Base-by-base conservation (phyloP, 2,797 vertebrate species). In the Anomalospiza imberbis region DNA sequence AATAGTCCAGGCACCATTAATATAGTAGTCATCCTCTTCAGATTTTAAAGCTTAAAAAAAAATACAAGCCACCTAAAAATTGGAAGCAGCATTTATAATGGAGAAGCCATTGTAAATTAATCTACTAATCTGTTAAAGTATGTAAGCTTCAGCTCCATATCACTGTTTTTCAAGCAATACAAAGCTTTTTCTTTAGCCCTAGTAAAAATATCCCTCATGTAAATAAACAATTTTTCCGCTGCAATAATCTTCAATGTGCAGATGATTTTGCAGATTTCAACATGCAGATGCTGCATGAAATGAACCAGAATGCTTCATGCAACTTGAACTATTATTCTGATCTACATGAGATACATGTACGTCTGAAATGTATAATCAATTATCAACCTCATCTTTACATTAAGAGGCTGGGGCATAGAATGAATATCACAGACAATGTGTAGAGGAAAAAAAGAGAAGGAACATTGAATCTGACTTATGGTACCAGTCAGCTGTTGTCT, bases 1-100 rank as follows among this genome's bases (percentile, higher is more conserved):
- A 92, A 99, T 99, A 97, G 99, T 99, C 99, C 99, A 99, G 40
- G 99, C 99, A 84, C 99, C 99, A 80, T 99, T 99, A 97, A 99
- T 99, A 97, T 99, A 99, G 97, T 99, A 99, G 97, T 99, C 98
- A 92, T 99, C 99, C 17, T 96, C 98, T 96, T 99, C 99, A 31
- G 99, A 99, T 97, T 99, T 99, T 97, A 99, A 96, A 96, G 99
- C 99, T 99, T 96, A 88, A 97, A 97, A 97, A 96, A 90, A 96
- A 96, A 91, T 93, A 97, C 84, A 96, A 95, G 92, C 83, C 73
- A 95, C 85, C 93, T 97, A 95, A 96, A 97, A 95, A 95, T 93
- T 83, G 93, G 93, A 97, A 97, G 94, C 10, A 95, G 89, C 85
- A 95, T 93, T 96, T 94, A 93, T 91, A 93, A 96, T 94, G 88